Evolutionary conservation across 1,140 invertebrate species (phyloP), one percentile per base, ranked within the genome.

Genomic region (Hirudo medicinalis): DNA sequence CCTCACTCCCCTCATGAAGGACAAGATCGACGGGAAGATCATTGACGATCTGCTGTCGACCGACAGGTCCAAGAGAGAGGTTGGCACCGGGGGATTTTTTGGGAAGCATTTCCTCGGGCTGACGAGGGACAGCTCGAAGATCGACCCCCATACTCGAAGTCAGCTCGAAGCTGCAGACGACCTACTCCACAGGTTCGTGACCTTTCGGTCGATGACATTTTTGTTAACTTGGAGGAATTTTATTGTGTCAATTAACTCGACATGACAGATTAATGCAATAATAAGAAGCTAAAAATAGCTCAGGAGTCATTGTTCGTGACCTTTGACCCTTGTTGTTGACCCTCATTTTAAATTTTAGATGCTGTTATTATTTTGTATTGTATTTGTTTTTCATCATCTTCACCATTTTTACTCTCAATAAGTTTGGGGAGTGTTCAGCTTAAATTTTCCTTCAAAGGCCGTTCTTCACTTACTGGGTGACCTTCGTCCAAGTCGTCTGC

Each of bases 401-500:
- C 32, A 36, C 6, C 54, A 3, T 25, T 57, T 9, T 25, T 57
- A 2, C 2, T 57, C 54, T 57, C 9, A 3, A 3, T 4, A 25
- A 25, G 2, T 57, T 25, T 57, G 54, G 25, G 2, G 9, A 57
- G 25, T 20, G 25, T 57, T 57, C 20, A 57, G 54, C 20, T 57
- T 57, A 57, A 57, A 5, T 63, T 63, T 63, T 63, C 29, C 9
- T n/a, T 25, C 8, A 9, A 22, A 70, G 69, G 22, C 69, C 69
- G 4, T 70, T 54, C 29, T 70, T 70, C 53, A 70, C 69, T 0
- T 99, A 96, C 84, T 99, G 82, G 86, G 90, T 98, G 36, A 96
- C 92, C 63, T 92, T 91, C 19, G 93, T 97, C 54, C 96, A 99
- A 83, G 87, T 95, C 72, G 83, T 97, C 71, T 89, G 99, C 74